Base-by-base conservation (phyloP, 2,797 vertebrate species). In the Enteromius paludinosus region DNA sequence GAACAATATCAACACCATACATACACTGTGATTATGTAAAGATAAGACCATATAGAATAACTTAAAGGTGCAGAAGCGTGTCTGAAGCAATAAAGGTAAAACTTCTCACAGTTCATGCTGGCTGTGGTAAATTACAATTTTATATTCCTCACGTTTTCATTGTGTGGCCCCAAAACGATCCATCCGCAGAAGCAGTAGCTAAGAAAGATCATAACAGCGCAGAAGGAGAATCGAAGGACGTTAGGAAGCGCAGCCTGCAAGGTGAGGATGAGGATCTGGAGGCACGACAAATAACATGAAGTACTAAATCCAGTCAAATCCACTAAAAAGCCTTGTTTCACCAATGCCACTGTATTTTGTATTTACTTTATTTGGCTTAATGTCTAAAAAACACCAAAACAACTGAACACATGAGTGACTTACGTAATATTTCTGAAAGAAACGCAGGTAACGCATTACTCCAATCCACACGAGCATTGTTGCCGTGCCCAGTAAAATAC, bases 101-200 rank as follows among this genome's bases (percentile, higher is more conserved):
- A 15, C 25, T 15, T 28, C 28, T 14, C 14, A 15, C 23, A 59
- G 23, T 28, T 28, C 12, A 28, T 14, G 23, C 23, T 3, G 12
- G 56, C 10, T 15, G 28, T 69, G 12, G 11, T 23, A 15, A 41
- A 25, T 69, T 15, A 45, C 23, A 68, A 6, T 43, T 17, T 7
- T 15, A 45, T 69, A 30, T 59, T 30, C 11, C 85, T 83, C 94
- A 98, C 98, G 91, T 99, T 99, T n/a, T 95, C 95, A 0, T 99
- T 97, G 86, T 99, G 97, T 9, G 98, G 98, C 6, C 98, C 98
- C n/a, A 99, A 92, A 12, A 99, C 97, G 25, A 98, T 97, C 97
- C 98, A 99, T 2, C 98, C 98, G 83, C 98, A 99, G 94, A 99
- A 99, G 87, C 97, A 98, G 68, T 99, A 99, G 35, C 98, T 96